Percentiles rank a stretch among this genome's conserved stretches.
These are phyloP conservation scores for Hylaea fasciaria DNA, from an alignment of 2,888 invertebrate genomes.

Conservation along the genomic window DNA sequence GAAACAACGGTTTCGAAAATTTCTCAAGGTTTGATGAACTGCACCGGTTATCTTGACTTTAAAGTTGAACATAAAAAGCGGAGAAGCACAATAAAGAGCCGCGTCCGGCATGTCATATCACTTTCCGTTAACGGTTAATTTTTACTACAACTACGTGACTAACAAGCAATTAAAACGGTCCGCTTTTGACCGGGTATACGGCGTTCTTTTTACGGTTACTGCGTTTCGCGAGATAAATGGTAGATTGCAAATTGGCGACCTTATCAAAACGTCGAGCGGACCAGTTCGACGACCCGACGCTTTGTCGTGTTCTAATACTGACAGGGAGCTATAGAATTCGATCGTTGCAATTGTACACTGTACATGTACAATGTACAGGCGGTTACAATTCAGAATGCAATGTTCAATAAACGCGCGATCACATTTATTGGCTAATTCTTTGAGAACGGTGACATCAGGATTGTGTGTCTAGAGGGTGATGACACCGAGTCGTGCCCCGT, in stretches of 20 bases:
- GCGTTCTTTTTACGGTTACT: conserved; percentile 73
- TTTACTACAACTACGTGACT: conserved; percentile 74
- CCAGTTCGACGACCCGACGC: conserved; percentile 61
- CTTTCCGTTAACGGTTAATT: conserved; percentile 78
- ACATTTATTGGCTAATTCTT: conserved; percentile 46
- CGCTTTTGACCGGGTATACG: conserved; percentile 63
- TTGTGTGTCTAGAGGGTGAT: conserved; percentile 45
- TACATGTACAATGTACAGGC: no score
- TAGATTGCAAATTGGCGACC: conserved; percentile 73
- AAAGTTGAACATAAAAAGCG: conserved; percentile 39
- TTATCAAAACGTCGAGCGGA: conserved; percentile 71
- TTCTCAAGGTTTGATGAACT: conserved; percentile 46
- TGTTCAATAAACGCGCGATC: conserved; percentile 45
- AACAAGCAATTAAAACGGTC: conserved; percentile 83
- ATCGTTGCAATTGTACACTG: conserved; percentile 44
- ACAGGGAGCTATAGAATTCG: conserved; percentile 35
- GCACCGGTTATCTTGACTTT: conserved; percentile 41
- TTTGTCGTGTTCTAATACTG: conserved; percentile 54
- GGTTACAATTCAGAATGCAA: conserved; percentile 46
- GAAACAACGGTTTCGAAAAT: conserved; percentile 39
- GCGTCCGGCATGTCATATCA: conserved; percentile 69
- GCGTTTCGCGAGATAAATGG: conserved; percentile 63
- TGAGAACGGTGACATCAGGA: conserved; percentile 36
- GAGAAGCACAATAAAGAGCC: conserved; percentile 49
- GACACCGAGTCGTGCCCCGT: conserved; percentile 34